A percentile compares a stretch with the other conserved stretches of the same genome.
Conservation (phyloP, 1,140 invertebrate species). For the Lasioglossum baleicum region DNA sequence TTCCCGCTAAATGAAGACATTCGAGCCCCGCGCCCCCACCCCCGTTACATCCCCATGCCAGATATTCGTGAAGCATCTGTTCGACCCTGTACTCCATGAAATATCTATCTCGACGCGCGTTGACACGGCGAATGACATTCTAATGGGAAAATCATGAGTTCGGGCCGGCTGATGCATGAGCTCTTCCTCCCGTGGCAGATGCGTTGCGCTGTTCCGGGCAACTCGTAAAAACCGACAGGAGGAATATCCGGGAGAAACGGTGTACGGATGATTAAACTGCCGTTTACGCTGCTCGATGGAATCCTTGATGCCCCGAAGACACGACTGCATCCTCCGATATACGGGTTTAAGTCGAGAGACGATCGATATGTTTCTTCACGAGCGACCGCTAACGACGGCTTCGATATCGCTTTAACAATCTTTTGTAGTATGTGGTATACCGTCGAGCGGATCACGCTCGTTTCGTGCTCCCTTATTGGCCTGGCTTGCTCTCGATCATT, state of each 20-base stretch:
- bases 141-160: conserved; percentile 66
- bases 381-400: not conserved
- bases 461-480: not conserved
- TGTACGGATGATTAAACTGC: conserved; percentile 57
- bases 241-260: conserved; percentile 31
- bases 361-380: conserved; percentile 9
- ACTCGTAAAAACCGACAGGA: conserved; percentile 51
- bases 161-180: conserved; percentile 56
- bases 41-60: not conserved
- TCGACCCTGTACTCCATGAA: conserved; percentile 54
- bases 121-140: conserved; percentile 50
- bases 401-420: not conserved
- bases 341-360: not conserved
- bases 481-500: not conserved
- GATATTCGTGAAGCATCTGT: conserved; percentile 47
- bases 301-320: conserved; percentile 34
- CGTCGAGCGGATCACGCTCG: not conserved
- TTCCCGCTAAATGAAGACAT: conserved; percentile 8
- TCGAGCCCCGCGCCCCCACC: conserved; percentile 4
- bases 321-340: not conserved
- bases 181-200: conserved; percentile 39
- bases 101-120: conserved; percentile 60
- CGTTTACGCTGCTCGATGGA: conserved; percentile 46
- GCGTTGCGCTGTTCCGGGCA: conserved; percentile 7
- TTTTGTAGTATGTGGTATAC: not conserved